These are phyloP conservation scores for Lasiommata megera DNA, from an alignment of 2,888 invertebrate genomes.

Conservation along the genomic window DNA sequence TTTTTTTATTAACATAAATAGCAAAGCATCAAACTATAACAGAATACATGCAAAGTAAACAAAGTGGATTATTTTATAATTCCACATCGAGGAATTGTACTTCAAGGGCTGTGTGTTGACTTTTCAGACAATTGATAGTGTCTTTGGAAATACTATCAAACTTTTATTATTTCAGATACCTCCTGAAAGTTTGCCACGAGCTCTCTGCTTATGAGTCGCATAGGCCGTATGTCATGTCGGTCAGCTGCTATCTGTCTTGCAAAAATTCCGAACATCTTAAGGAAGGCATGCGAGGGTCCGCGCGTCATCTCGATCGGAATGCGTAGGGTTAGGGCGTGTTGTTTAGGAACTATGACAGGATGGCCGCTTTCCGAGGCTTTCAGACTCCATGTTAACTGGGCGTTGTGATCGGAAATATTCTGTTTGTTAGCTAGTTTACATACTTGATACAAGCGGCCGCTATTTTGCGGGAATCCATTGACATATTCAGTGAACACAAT, in stretches of 20 bases:
- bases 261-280: slow-evolving; percentile 70
- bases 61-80: no score
- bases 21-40: no score
- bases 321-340: slow-evolving; percentile 36
- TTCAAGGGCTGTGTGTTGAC: no score
- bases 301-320: slow-evolving; percentile 26
- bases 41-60: no score
- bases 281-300: slow-evolving; percentile 53
- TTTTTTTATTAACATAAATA: no score
- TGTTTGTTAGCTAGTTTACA: neutral
- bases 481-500: no score
- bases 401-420: neutral
- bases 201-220: slow-evolving; percentile 32
- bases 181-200: neutral
- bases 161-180: no score
- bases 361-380: neutral
- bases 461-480: no score
- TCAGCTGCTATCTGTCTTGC: slow-evolving; percentile 76
- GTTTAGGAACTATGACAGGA: slow-evolving; percentile 28
- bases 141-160: no score
- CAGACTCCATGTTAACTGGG: slow-evolving; percentile 1
- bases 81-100: no score
- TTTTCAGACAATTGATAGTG: no score
- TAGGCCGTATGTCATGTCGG: slow-evolving; percentile 73
- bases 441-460: no score